Evolutionary conservation across 2,113 vertebrate genomes (phyloP), one percentile per base, ranked within the genome.

Genomic region (Nothoprocta perdicaria): DNA sequence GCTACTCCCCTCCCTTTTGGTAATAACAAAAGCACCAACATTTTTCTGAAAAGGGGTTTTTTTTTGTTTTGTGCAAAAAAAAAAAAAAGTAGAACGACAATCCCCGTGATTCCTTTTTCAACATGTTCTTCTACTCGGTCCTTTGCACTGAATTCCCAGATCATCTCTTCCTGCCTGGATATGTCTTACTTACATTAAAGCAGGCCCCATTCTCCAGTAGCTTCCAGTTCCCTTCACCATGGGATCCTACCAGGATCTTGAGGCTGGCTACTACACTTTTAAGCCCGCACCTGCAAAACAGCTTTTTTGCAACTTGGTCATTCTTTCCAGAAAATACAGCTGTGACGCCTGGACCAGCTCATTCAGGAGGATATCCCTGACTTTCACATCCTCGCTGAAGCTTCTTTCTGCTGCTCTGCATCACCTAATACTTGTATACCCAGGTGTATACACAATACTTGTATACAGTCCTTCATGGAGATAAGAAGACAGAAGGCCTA

Each of bases 211-310:
- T 67, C 38, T 75, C 50, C 41, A 31, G 24, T 10, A 82, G 41
- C 35, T 89, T 74, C 75, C 53, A 69, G 16, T 46, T 79, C 41
- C 31, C 48, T 80, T 33, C 57, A 13, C 45, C 52, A 67, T 1
- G 1, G 0, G 0, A 24, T 15, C n/a, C 52, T 81, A 50, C 6
- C 41, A 86, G 65, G 45, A 92, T 23, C 55, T 45, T 0, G 0
- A 40, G 18, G 22, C 7, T 88, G 45, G 13, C 40, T 50, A 21
- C 4, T 13, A 29, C 0, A 2, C 38, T 46, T 76, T 73, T 38
- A 78, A 71, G 43, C 31, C 17, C 9, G 33, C 11, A 19, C 18
- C 62, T 55, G 43, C 24, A 63, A 55, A 14, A 53, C 23, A 75
- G 27, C 15, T 52, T 71, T 55, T 27, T 38, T 78, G 31, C 18